A percentile compares a stretch with the other conserved stretches of the same genome.
phyloP scores from a whole-genome alignment of 2,888 invertebrate genomes.

The Micropterix aruncella region DNA sequence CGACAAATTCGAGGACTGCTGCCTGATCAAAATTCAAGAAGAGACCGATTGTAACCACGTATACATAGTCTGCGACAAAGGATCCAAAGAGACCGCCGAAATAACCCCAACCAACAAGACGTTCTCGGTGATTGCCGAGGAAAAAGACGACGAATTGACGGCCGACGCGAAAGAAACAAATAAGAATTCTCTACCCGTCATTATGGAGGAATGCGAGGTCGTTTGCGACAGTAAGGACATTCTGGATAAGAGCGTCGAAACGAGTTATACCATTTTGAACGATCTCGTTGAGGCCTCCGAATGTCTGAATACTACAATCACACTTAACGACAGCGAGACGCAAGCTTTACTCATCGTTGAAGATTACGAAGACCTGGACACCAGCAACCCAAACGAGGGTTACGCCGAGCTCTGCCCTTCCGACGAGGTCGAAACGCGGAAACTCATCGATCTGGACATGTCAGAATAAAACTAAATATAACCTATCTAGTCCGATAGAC shows the following conservation, averaged over 20 bases:
- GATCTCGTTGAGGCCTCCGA: neutral
- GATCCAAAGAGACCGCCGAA: neutral
- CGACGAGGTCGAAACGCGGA: neutral
- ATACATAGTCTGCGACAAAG: constrained; percentile 27
- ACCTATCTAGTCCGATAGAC: too few relatives aligned
- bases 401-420: neutral
- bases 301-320: neutral
- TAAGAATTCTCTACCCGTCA: neutral
- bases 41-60: constrained; percentile 33
- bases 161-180: neutral
- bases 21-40: constrained; percentile 31
- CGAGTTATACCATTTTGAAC: neutral
- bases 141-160: neutral
- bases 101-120: neutral
- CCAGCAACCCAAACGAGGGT: neutral
- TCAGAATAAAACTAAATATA: neutral
- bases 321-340: neutral
- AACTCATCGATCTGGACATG: neutral
- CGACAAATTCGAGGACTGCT: constrained; percentile 33
- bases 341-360: neutral
- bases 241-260: neutral
- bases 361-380: neutral
- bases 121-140: neutral
- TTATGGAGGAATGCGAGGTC: neutral
- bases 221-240: neutral